Evolutionary conservation across 2,113 vertebrate species (phyloP).

Genomic region (Symphodus melops): DNA sequence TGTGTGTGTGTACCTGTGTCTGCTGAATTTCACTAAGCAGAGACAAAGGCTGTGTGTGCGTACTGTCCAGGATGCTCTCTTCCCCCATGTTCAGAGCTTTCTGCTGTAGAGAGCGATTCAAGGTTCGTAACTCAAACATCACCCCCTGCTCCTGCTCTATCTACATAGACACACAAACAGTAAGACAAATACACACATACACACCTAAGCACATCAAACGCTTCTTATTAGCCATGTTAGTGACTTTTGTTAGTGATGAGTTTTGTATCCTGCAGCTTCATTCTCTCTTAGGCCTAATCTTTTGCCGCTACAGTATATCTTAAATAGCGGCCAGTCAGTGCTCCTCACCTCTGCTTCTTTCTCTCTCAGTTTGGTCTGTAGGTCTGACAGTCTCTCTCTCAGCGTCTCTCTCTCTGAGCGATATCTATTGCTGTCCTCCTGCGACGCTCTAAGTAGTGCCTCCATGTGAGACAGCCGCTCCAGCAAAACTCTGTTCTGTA

Average conservation of each 20-base stretch:
- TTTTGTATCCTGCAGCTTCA: not conserved
- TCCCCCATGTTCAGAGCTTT: slow-evolving; percentile 78
- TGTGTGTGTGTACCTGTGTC: slow-evolving; percentile 79
- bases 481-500: slow-evolving; percentile 79
- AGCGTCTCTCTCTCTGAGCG: slow-evolving; percentile 72
- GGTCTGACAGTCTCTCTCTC: slow-evolving; percentile 69
- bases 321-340: not conserved
- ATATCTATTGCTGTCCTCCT: slow-evolving; percentile 75
- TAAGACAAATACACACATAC: slow-evolving; percentile 1
- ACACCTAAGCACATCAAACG: slow-evolving; percentile 3
- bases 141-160: slow-evolving; percentile 84
- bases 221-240: slow-evolving; percentile 21
- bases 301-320: not conserved
- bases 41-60: slow-evolving; percentile 78
- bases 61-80: slow-evolving; percentile 73
- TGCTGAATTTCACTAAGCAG: slow-evolving; percentile 86
- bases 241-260: slow-evolving; percentile 34
- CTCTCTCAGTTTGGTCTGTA: slow-evolving; percentile 76
- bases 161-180: slow-evolving; percentile 63
- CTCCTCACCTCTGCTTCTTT: slow-evolving; percentile 81
- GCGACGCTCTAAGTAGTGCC: slow-evolving; percentile 62
- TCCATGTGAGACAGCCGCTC: slow-evolving; percentile 77
- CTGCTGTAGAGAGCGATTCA: slow-evolving; percentile 81
- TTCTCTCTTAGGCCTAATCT: not conserved
- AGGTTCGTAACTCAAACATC: slow-evolving; percentile 83